phyloP scores from a whole-genome alignment of 1,140 invertebrate species.

The Eurosta solidaginis region DNA sequence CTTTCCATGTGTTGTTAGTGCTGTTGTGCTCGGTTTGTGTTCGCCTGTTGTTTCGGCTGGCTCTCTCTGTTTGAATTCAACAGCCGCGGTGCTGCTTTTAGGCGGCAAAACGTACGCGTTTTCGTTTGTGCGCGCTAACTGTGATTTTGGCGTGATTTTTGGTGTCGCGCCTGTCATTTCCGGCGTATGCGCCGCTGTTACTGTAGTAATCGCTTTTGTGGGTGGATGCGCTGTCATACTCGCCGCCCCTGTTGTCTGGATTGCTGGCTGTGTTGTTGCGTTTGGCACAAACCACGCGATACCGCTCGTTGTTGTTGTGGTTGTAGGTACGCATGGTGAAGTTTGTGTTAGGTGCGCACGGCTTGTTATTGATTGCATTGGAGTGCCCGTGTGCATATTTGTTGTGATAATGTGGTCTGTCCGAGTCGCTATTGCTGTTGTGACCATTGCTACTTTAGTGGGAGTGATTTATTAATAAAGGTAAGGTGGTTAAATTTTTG shows the following conservation, averaged over 20 bases:
- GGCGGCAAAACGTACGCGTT: slow-evolving; percentile 53
- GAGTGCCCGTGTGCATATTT: not conserved
- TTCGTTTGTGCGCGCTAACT: slow-evolving; percentile 41
- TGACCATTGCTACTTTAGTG: slow-evolving; percentile 20
- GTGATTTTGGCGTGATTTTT: not conserved
- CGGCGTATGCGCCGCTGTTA: not conserved
- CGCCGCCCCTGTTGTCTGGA: not conserved
- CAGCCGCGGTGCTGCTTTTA: slow-evolving; percentile 28
- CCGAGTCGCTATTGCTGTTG: not conserved
- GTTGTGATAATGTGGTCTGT: not conserved
- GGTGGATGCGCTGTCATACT: not conserved
- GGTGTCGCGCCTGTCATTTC: not conserved
- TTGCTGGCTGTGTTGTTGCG: not conserved
- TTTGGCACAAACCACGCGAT: slow-evolving; percentile 2
- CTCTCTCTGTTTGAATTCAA: not conserved
- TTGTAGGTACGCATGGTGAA: not conserved
- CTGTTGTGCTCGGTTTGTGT: not conserved
- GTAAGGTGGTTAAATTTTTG: not conserved
- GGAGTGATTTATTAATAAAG: not conserved
- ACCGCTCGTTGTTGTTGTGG: slow-evolving; percentile 30
- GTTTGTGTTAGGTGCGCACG: too few species aligned
- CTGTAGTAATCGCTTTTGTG: not conserved
- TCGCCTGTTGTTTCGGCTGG: not conserved
- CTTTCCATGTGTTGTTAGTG: not conserved
- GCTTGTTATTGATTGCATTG: not conserved